These are phyloP conservation scores for Actinemys pallida DNA, from an alignment of 2,113 vertebrate genomes.

Conservation along the genomic window DNA sequence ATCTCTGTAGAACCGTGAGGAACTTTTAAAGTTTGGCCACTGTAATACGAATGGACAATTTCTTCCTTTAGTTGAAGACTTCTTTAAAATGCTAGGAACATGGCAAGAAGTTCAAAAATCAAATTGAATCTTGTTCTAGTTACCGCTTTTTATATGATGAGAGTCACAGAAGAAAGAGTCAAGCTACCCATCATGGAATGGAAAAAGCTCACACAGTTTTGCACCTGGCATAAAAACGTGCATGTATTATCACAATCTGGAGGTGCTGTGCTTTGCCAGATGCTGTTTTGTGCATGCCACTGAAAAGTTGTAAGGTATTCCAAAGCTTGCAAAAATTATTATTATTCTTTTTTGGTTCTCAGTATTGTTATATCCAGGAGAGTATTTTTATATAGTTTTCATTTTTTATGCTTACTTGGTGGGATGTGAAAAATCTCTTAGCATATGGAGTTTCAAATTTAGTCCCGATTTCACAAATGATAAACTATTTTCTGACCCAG, in stretches of 20 bases:
- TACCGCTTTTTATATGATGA: constrained; percentile 30
- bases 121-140: constrained; percentile 15
- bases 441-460: constrained; percentile 24
- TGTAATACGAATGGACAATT: background rate
- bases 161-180: constrained; percentile 29
- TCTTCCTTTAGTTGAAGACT: background rate
- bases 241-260: constrained; percentile 23
- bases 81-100: background rate
- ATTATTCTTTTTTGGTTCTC: background rate
- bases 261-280: constrained; percentile 39
- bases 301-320: background rate
- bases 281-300: constrained; percentile 13
- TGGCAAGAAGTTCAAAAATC: constrained; percentile 13
- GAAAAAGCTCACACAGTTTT: constrained; percentile 22
- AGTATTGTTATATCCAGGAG: constrained; percentile 10
- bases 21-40: background rate
- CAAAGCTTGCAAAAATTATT: background rate
- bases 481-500: constrained; percentile 27
- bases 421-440: constrained; percentile 27
- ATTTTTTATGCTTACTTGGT: constrained; percentile 18
- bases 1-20: background rate
- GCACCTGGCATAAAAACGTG: constrained; percentile 67
- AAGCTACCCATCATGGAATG: constrained; percentile 20
- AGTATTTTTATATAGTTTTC: background rate
- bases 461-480: background rate